Base-by-base conservation (phyloP, 2,113 vertebrate genomes). In the Cyanistes caeruleus region DNA sequence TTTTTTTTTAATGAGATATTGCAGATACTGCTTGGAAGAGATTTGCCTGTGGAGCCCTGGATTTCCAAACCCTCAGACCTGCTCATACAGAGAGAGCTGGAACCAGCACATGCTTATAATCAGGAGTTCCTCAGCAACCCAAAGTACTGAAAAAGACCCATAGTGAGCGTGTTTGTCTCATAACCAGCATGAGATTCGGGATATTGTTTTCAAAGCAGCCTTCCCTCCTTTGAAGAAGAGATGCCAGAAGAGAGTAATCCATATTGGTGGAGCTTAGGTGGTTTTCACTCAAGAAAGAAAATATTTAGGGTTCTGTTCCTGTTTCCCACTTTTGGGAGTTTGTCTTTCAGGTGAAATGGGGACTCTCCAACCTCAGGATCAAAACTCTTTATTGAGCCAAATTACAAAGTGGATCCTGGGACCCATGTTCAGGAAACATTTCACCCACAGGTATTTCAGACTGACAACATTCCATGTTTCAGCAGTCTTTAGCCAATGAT, bases 1-100 rank as follows among this genome's bases (percentile, higher is more conserved):
- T n/a, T 95, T 97, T 97, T 96, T 96, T 90, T 86, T 97, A 95
- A 97, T 69, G 89, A 87, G 87, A 92, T 94, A 28, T 80, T 96
- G 93, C 91, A 95, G 73, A 77, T 31, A 41, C 8, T 1, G 1
- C 85, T 96, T 87, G 67, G 90, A 95, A 90, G 52, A 74, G 44
- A 90, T 85, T 91, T 93, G 94, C 64, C 17, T 0, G 0, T 90
- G 75, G 78, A 95, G 85, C 79, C 93, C 74, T 89, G 84, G 59
- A 80, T 87, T 91, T 75, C 94, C 84, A 84, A 63, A 27, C n/a
- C 43, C 56, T 41, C 6, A 68, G 78, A 88, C 55, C 62, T 82
- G 64, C 39, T 88, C 87, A 12, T 25, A 39, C 11, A 70, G 81
- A 82, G 49, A 39, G 48, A 94, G 65, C 12, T 70, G 46, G 39